Percentiles rank a stretch among this genome's conserved stretches.
Evolutionary conservation across 1,140 invertebrate genomes (phyloP).

Genomic region (Piezodorus guildinii): DNA sequence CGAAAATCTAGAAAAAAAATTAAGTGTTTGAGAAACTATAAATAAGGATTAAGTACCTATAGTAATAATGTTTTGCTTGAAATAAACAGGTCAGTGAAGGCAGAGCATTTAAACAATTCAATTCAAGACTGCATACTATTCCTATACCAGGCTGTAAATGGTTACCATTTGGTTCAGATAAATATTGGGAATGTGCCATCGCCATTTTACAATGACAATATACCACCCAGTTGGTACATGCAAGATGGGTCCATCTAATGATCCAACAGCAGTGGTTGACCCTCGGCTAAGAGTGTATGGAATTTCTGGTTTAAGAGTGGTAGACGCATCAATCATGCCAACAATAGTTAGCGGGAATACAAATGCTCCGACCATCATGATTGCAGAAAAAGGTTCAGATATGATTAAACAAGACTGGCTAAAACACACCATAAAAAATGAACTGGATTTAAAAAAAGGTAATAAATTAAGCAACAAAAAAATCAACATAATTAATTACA

Average conservation of each 20-base stretch:
- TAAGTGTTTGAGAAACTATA: background rate
- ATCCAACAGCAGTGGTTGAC: conserved; percentile 70
- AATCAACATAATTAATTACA: too few species aligned
- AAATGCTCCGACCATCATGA: conserved; percentile 76
- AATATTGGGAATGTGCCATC: conserved; percentile 76
- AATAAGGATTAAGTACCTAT: background rate
- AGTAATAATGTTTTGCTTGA: conserved; percentile 32
- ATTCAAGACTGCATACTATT: conserved; percentile 56
- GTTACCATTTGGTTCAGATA: conserved; percentile 56
- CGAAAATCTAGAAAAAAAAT: too few species aligned
- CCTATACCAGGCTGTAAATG: conserved; percentile 68
- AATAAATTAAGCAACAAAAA: too few species aligned
- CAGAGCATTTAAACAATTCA: conserved; percentile 67
- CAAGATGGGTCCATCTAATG: conserved; percentile 70
- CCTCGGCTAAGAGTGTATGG: conserved; percentile 64
- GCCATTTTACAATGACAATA: conserved; percentile 75
- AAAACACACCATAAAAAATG: conserved; percentile 50
- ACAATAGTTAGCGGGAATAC: conserved; percentile 69
- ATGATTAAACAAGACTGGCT: conserved; percentile 66
- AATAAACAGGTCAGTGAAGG: conserved; percentile 52
- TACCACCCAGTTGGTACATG: conserved; percentile 71
- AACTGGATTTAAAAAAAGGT: conserved; percentile 33
- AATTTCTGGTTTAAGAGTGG: conserved; percentile 61
- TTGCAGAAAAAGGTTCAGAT: conserved; percentile 73
- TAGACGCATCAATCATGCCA: conserved; percentile 83